Evolutionary conservation across 2,797 vertebrate species (phyloP).

Genomic region (Enteromius trimaculatus): DNA sequence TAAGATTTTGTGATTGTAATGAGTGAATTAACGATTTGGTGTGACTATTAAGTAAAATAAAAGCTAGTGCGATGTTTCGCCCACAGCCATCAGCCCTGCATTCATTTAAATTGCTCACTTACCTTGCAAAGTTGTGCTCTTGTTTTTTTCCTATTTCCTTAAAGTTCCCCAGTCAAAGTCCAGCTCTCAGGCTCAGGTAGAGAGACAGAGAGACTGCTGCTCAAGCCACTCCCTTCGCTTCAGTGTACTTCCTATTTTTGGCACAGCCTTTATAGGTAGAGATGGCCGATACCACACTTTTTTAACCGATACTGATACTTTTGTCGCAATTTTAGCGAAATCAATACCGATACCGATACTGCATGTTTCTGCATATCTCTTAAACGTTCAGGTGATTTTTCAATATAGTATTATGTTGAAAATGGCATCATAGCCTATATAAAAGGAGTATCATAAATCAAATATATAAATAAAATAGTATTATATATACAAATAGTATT

Average conservation of each 20-base stretch:
- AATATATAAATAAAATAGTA: too few species aligned
- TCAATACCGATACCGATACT: too few species aligned
- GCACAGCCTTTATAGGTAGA: background rate
- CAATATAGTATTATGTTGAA: too few species aligned
- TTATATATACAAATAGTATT: too few species aligned
- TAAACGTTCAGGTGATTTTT: too few species aligned
- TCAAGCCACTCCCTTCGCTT: constrained; percentile 50
- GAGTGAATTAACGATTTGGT: background rate
- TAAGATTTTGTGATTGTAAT: background rate
- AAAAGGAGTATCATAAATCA: too few species aligned
- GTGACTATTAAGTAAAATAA: background rate
- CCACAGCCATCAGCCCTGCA: background rate
- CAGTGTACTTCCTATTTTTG: constrained; percentile 27
- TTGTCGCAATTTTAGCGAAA: too few species aligned
- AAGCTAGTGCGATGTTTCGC: background rate
- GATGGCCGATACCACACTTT: too few species aligned
- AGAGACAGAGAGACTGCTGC: constrained; percentile 20
- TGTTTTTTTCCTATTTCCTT: constrained; percentile 30
- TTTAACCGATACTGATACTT: too few species aligned
- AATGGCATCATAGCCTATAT: too few species aligned
- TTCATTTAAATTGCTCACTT: constrained; percentile 5
- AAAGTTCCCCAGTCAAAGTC: constrained; percentile 7
- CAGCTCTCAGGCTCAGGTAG: constrained; percentile 48
- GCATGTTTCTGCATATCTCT: too few species aligned
- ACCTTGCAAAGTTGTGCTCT: constrained; percentile 42